Evolutionary conservation across 2,797 vertebrate species (phyloP).

Genomic region (Clarias platycephalus): DNA sequence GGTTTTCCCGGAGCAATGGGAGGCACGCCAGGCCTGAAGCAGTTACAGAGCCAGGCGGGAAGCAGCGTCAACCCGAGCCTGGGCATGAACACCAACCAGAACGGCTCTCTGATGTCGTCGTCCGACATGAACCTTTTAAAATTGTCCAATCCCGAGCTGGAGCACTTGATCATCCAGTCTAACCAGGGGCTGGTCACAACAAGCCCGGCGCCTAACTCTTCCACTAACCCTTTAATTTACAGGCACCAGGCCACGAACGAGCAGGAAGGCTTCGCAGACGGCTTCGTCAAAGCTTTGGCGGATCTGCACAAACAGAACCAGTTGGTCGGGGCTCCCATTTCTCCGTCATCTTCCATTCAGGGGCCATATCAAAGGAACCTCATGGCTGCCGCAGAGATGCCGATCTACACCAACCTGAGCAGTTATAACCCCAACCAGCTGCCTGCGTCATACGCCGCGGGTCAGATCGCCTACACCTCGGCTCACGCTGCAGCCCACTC

Average conservation of each 20-base stretch:
- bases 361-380: slow-evolving; percentile 76
- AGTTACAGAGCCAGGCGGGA: slow-evolving; percentile 55
- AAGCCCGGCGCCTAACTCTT: slow-evolving; percentile 63
- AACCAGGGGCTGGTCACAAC: slow-evolving; percentile 76
- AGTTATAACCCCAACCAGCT: slow-evolving; percentile 77
- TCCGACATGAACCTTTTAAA: slow-evolving; percentile 73
- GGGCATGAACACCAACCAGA: slow-evolving; percentile 58
- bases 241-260: slow-evolving; percentile 80
- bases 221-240: slow-evolving; percentile 68
- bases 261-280: slow-evolving; percentile 85
- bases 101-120: slow-evolving; percentile 63
- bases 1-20: slow-evolving; percentile 57
- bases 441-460: slow-evolving; percentile 64
- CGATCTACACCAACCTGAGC: slow-evolving; percentile 83
- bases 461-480: slow-evolving; percentile 61
- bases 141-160: slow-evolving; percentile 72
- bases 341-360: slow-evolving; percentile 73
- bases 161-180: slow-evolving; percentile 77
- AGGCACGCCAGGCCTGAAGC: slow-evolving; percentile 51
- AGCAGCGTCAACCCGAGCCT: slow-evolving; percentile 57
- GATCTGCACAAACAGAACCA: slow-evolving; percentile 90
- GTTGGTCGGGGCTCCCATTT: slow-evolving; percentile 76
- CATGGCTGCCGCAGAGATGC: slow-evolving; percentile 72
- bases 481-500: slow-evolving; percentile 53
- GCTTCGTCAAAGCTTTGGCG: slow-evolving; percentile 85